Evolutionary conservation across 2,797 vertebrate genomes (phyloP).

Genomic region (Tympanoctomys barrerae): DNA sequence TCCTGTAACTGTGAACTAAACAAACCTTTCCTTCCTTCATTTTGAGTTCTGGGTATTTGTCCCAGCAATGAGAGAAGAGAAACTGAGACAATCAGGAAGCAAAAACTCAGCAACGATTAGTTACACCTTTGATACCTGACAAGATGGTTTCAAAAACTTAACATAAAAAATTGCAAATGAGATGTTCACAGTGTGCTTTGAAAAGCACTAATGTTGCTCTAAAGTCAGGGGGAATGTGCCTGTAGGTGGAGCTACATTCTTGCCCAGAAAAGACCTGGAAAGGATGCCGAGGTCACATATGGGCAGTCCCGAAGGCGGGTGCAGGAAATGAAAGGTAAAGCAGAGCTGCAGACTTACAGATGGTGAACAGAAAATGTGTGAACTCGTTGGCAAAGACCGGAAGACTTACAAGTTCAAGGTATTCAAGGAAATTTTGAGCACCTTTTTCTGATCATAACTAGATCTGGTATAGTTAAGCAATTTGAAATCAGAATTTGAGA

Average conservation of each 20-base stretch:
- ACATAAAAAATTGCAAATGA: background rate
- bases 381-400: background rate
- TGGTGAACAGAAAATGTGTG: background rate
- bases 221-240: background rate
- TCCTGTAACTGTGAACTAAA: too few species aligned
- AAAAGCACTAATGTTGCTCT: background rate
- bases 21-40: too few species aligned
- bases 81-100: background rate
- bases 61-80: too few species aligned
- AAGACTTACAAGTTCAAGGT: background rate
- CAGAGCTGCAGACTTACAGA: background rate
- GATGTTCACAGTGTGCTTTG: background rate
- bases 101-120: background rate
- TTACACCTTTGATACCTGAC: background rate
- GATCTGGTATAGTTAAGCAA: background rate
- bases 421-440: background rate
- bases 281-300: background rate
- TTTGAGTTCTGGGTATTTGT: too few species aligned
- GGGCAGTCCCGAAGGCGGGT: background rate
- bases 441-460: background rate
- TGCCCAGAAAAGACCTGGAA: background rate
- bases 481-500: background rate
- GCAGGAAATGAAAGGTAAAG: background rate
- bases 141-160: background rate
- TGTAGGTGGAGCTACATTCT: background rate